Base-by-base conservation (phyloP, 2,797 vertebrate species). In the Smutsia gigantea region DNA sequence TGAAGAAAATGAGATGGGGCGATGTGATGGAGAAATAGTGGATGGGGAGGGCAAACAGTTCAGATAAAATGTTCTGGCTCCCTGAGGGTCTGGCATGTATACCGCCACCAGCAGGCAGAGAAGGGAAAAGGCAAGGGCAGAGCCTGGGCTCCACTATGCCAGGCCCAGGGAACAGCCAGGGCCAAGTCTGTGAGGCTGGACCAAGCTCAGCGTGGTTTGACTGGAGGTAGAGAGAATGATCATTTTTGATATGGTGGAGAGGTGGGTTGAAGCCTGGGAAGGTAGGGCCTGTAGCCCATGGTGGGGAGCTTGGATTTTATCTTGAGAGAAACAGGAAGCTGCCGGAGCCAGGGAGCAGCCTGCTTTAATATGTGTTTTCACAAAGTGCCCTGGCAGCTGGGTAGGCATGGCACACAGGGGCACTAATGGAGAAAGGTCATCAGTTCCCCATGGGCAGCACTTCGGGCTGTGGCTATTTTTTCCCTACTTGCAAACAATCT, bases 381-480 rank as follows among this genome's bases (percentile, higher is more conserved):
- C 53, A 55, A 29, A 53, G 66, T 7, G 37, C 34, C 31, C 55
- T 13, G 27, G 68, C 90, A 14, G n/a, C 51, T 31, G 27, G 37
- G 14, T 1, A 37, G 42, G 72, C 68, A 31, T 17, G 46, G 39
- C 17, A 9, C 3, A 0, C n/a, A 79, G 59, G 55, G n/a, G 51
- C 13, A 7, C 5, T 6, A 29, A 0, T 0, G 23, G 68, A 53
- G 31, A 34, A 63, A 21, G 0, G 7, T 17, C 27, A n/a, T 27
- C 4, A 42, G 61, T 63, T 82, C 68, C 85, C 77, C 57, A 23
- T 1, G 18, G 51, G 49, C n/a, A 29, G 87, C 69, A 64, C 51
- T 61, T 27, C 4, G 90, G 34, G 53, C 34, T 31, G 19, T 82
- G 86, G 85, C 87, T 87, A n/a, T 64, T 71, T 83, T 79, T 92